Base-by-base conservation (phyloP, 2,797 vertebrate genomes). In the Phaenicophaeus curvirostris region DNA sequence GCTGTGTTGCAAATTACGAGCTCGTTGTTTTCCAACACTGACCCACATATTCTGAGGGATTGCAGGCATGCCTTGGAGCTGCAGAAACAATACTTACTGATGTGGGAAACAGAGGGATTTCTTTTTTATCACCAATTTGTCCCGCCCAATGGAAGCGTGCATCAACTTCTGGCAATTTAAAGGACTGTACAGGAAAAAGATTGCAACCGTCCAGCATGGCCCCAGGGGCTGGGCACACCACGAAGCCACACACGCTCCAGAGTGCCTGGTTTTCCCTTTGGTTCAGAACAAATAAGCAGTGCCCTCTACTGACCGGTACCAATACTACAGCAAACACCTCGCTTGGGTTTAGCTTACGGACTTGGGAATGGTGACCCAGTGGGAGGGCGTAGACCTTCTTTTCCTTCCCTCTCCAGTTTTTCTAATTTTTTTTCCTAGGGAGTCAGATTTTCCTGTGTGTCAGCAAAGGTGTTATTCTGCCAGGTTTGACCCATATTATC, bases 301-400 rank as follows among this genome's bases (percentile, higher is more conserved):
- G 96, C 95, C 95, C 95, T 96, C 96, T 96, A 54, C 96, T 71
- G 95, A 33, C 72, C 94, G 8, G 85, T 65, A 48, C 82, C 65
- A 19, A 87, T 5, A 80, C 61, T 83, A 91, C 96, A 93, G 69
- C 65, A 41, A 30, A 20, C 37, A 0, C 37, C 81, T 48, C 57
- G 1, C 33, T 14, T 4, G 8, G 41, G 44, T 4, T 33, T 30
- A 7, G 2, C 13, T 15, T 6, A 21, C 8, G 3, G 9, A 44
- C 13, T 9, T 2, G 15, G 15, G 37, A 37, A 41, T 4, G 9
- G 5, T 0, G 23, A 35, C 7, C 30, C 3, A 6, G 30, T 2
- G 3, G 1, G 0, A 18, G 16, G 19, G 3, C 25, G 2, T 2
- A 9, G 33, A 27, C 27, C 6, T 24, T 2, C 24, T 62, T 23